A percentile compares a stretch with the other conserved stretches of the same genome.
These are phyloP conservation scores for Podarcis siculus DNA, from an alignment of 2,797 vertebrate genomes.

Conservation along the genomic window DNA sequence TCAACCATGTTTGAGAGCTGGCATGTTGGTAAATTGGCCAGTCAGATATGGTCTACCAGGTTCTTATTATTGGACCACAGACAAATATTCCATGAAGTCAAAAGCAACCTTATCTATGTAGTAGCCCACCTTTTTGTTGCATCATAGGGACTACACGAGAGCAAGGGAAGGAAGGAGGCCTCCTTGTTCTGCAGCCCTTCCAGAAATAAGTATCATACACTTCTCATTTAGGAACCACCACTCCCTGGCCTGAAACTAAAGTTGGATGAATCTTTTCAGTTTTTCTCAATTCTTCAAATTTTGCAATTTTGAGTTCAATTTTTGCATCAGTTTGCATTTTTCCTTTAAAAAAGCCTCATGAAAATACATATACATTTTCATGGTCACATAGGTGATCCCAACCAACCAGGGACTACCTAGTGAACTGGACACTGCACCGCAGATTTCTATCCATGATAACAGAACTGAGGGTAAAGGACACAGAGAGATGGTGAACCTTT, in stretches of 20 bases:
- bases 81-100: neutral
- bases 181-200: too few species aligned
- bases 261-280: too few species aligned
- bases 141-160: neutral
- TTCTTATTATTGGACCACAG: neutral
- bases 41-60: neutral
- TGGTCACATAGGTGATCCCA: neutral
- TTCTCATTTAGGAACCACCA: too few species aligned
- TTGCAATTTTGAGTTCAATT: too few species aligned
- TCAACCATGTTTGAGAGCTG: too few species aligned
- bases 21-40: too few species aligned
- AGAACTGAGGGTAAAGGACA: neutral
- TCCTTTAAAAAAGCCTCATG: too few species aligned
- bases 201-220: too few species aligned
- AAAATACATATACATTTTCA: neutral
- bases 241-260: too few species aligned
- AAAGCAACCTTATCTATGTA: neutral
- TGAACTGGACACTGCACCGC: neutral
- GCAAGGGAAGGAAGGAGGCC: neutral
- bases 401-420: neutral
- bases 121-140: neutral
- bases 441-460: neutral
- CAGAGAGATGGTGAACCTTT: neutral
- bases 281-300: too few species aligned
- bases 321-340: too few species aligned